These are phyloP conservation scores for Acrobasis repandana DNA, from an alignment of 2,888 invertebrate species.

Conservation along the genomic window DNA sequence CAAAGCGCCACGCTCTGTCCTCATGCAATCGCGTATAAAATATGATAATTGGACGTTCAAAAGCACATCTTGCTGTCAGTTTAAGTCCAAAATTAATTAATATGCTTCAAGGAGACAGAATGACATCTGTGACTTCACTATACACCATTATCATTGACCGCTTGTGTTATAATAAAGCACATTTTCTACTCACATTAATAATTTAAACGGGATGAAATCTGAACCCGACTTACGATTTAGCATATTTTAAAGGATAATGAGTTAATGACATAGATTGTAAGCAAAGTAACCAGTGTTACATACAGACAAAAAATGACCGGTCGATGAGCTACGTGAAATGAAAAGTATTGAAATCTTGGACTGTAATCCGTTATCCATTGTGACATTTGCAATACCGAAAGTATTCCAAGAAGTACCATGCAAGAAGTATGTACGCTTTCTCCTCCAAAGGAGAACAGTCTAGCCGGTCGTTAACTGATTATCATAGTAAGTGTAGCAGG, in stretches of 20 bases:
- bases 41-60: conserved; percentile 74
- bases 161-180: conserved; percentile 34
- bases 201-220: conserved; percentile 14
- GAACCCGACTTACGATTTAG: neutral
- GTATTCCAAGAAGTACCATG: conserved; percentile 72
- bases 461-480: conserved; percentile 71
- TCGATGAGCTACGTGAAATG: conserved; percentile 55
- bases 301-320: conserved; percentile 35
- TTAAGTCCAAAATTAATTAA: conserved; percentile 25
- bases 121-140: conserved; percentile 21
- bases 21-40: conserved; percentile 77
- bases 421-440: conserved; percentile 68
- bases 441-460: conserved; percentile 70
- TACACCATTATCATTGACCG: conserved; percentile 33
- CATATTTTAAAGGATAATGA: neutral
- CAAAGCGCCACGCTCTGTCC: conserved; percentile 69
- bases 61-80: conserved; percentile 52
- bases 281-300: conserved; percentile 17
- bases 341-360: conserved; percentile 59
- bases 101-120: conserved; percentile 24
- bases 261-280: conserved; percentile 7
- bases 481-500: conserved; percentile 71
- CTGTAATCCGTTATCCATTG: conserved; percentile 70
- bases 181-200: conserved; percentile 32
- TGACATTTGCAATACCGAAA: conserved; percentile 71